Base-by-base conservation (phyloP, 2,888 invertebrate species). In the Pristionchus maxplancki region DNA sequence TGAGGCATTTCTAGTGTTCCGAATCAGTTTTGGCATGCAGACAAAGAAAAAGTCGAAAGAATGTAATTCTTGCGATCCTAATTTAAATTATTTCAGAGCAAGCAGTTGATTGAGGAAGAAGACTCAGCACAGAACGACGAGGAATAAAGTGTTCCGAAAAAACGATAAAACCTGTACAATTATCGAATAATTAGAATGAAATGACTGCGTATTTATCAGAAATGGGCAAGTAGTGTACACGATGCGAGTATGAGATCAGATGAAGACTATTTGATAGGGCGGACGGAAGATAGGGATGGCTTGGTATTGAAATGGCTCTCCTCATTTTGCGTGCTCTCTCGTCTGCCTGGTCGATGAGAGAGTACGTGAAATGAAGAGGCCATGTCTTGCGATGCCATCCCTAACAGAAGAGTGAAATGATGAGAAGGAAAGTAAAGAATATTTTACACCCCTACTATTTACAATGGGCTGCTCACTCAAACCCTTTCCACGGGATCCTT, bases 401-500 rank as follows among this genome's bases (percentile, higher is more conserved):
- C n/a, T n/a, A n/a, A n/a, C n/a, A n/a, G n/a, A n/a, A n/a, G n/a
- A n/a, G n/a, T n/a, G n/a, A n/a, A n/a, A n/a, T n/a, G n/a, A n/a
- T n/a, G n/a, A n/a, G n/a, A n/a, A n/a, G n/a, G n/a, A n/a, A n/a
- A n/a, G n/a, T n/a, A n/a, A n/a, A n/a, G n/a, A n/a, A 67, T 8
- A 24, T 28, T 3, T 67, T 1, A 1, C 28, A 28, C n/a, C n/a
- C 67, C 67, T 67, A 31, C 17, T 67, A 67, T 67, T 67, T 67
- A 67, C 67, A 67, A 1, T 62, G 62, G 8, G 31, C 34, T 20
- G 20, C 37, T 20, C 8, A 37, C 24, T 81, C 31, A 81, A 81
- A 44, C 50, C 44, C 50, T 81, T 83, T 50, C 50, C 44, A 83
- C 50, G 0, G 82, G 53, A 3, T 83, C 82, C 37, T 83, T 83